Percentiles rank a stretch among this genome's conserved stretches.
These are phyloP conservation scores for Spodoptera frugiperda DNA, from an alignment of 1,140 invertebrate species.

Conservation along the genomic window DNA sequence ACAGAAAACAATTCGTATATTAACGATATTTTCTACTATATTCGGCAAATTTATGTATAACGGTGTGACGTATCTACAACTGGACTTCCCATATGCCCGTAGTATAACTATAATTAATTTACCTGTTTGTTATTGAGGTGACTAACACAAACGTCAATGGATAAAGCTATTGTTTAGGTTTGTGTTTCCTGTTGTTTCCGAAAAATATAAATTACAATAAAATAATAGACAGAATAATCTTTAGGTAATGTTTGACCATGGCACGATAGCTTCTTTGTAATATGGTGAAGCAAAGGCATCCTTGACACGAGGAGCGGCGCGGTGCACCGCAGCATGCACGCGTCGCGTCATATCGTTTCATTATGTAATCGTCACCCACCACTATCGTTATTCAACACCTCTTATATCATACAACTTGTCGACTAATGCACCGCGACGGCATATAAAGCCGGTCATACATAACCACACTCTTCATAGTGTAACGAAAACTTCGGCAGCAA, in stretches of 20 bases:
- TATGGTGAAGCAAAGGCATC: constrained; percentile 67
- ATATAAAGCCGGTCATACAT: constrained; percentile 22
- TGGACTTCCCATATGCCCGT: constrained; percentile 34
- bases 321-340: constrained; percentile 55
- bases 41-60: constrained; percentile 1
- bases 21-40: neutral
- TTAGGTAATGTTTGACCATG: constrained; percentile 55
- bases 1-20: neutral
- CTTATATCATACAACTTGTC: constrained; percentile 54
- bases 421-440: constrained; percentile 30
- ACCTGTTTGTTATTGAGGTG: constrained; percentile 32
- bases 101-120: constrained; percentile 10
- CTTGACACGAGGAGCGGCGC: constrained; percentile 70
- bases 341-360: constrained; percentile 59
- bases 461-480: neutral
- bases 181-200: neutral
- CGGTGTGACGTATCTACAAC: constrained; percentile 14
- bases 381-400: constrained; percentile 57
- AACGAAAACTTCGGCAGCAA: constrained; percentile 3
- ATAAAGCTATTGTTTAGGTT: neutral
- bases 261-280: constrained; percentile 67
- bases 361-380: constrained; percentile 70
- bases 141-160: constrained; percentile 11
- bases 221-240: constrained; percentile 23
- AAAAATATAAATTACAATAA: constrained; percentile 9